A percentile compares a stretch with the other conserved stretches of the same genome.
Conservation (phyloP, 2,113 vertebrate genomes). For the Megaceryle maxima region DNA sequence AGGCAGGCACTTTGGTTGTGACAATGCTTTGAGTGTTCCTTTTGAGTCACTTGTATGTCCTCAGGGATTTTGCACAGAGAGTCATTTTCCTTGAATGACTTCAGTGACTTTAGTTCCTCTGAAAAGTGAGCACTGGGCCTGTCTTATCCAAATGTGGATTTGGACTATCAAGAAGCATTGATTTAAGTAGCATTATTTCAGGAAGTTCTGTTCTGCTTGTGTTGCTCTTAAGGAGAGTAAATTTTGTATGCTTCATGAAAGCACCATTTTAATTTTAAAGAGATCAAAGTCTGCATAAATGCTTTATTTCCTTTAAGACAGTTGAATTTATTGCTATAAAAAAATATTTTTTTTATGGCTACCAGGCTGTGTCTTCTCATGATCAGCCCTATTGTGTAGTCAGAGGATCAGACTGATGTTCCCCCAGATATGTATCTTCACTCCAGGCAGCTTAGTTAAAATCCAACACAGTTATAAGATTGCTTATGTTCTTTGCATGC, state of each 20-base stretch:
- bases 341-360: background rate
- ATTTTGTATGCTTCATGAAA: background rate
- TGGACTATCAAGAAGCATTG: background rate
- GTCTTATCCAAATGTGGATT: background rate
- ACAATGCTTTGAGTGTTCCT: background rate
- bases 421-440: background rate
- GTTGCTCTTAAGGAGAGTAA: background rate
- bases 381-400: background rate
- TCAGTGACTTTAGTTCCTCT: background rate
- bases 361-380: background rate
- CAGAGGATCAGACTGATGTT: background rate
- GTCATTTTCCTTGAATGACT: conserved; percentile 26
- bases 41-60: background rate
- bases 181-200: background rate
- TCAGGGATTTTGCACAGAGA: background rate
- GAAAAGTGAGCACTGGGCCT: background rate
- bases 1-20: background rate
- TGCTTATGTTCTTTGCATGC: background rate
- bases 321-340: conserved; percentile 9
- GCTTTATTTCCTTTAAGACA: background rate
- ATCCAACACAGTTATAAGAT: background rate
- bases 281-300: background rate
- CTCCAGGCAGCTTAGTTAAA: background rate
- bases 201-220: background rate
- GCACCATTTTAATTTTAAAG: background rate